Percentiles rank a stretch among this genome's conserved stretches.
Evolutionary conservation across 1,140 invertebrate genomes (phyloP).

Genomic region (Hyposmocoma kahamanoa): DNA sequence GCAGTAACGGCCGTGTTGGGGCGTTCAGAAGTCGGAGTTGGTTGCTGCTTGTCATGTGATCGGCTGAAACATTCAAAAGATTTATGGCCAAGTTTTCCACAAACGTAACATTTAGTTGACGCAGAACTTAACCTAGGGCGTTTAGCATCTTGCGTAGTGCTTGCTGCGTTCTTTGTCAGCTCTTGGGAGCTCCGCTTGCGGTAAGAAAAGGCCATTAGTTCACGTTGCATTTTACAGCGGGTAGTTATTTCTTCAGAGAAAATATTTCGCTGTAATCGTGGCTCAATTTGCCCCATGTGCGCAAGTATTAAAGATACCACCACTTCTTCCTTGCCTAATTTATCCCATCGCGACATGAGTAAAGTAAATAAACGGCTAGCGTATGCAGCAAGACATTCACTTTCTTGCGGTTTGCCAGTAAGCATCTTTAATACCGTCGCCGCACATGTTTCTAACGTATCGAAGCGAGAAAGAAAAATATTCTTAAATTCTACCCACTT

Average conservation of each 20-base stretch:
- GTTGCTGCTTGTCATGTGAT: not conserved
- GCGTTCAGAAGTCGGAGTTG: not conserved
- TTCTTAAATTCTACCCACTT: conserved; percentile 4
- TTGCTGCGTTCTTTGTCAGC: too few relatives aligned
- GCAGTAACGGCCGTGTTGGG: not conserved
- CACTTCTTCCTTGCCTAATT: not conserved
- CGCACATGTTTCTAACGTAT: not conserved
- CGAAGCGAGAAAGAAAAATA: not conserved
- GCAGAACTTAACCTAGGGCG: not conserved
- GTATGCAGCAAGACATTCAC: conserved; percentile 3
- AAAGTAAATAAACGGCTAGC: not conserved
- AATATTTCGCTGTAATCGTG: not conserved
- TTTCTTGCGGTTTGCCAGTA: conserved; percentile 1
- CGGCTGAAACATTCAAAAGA: not conserved
- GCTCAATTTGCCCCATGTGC: conserved; percentile 4
- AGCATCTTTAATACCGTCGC: not conserved
- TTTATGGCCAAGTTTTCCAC: not conserved
- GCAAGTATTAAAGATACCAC: not conserved
- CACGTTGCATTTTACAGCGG: not conserved
- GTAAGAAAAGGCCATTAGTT: not conserved
- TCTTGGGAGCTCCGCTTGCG: not conserved
- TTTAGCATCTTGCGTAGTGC: not conserved
- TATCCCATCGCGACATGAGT: conserved; percentile 1
- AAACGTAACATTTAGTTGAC: not conserved
- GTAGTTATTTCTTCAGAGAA: conserved; percentile 1